Percentiles rank a stretch among this genome's conserved stretches.
phyloP scores from a whole-genome alignment of 1,140 invertebrate genomes.

The Ladona fulva region DNA sequence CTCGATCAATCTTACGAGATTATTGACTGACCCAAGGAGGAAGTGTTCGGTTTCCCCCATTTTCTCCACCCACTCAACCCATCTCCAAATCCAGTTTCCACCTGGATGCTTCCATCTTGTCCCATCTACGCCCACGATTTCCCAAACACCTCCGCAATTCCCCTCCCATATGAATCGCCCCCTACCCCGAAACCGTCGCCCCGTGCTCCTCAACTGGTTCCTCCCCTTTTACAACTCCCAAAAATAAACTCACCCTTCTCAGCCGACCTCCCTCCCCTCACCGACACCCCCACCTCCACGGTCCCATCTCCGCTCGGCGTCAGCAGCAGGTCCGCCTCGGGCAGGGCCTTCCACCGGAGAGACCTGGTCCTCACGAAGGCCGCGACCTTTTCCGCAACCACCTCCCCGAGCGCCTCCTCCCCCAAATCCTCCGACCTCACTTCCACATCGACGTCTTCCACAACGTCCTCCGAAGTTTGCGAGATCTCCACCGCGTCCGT shows the following conservation, averaged over 20 bases:
- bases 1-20: too few species aligned
- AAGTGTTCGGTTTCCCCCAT: too few species aligned
- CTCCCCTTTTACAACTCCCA: too few species aligned
- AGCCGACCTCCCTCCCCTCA: not conserved
- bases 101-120: too few species aligned
- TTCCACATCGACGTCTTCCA: constrained; percentile 15
- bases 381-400: constrained; percentile 62
- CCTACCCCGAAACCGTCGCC: too few species aligned
- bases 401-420: constrained; percentile 56
- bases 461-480: constrained; percentile 41
- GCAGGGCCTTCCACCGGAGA: constrained; percentile 55
- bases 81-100: too few species aligned
- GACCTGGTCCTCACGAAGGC: constrained; percentile 60
- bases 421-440: constrained; percentile 22
- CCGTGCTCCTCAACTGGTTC: too few species aligned
- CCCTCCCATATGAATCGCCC: too few species aligned
- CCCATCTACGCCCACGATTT: too few species aligned
- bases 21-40: too few species aligned
- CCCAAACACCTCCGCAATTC: too few species aligned
- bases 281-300: constrained; percentile 53
- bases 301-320: constrained; percentile 58
- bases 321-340: constrained; percentile 66
- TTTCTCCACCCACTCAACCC: too few species aligned
- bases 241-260: constrained; percentile 19
- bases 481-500: constrained; percentile 66